A percentile compares a stretch with the other conserved stretches of the same genome.
phyloP scores from a whole-genome alignment of 2,113 vertebrate genomes.

The Sander vitreus region DNA sequence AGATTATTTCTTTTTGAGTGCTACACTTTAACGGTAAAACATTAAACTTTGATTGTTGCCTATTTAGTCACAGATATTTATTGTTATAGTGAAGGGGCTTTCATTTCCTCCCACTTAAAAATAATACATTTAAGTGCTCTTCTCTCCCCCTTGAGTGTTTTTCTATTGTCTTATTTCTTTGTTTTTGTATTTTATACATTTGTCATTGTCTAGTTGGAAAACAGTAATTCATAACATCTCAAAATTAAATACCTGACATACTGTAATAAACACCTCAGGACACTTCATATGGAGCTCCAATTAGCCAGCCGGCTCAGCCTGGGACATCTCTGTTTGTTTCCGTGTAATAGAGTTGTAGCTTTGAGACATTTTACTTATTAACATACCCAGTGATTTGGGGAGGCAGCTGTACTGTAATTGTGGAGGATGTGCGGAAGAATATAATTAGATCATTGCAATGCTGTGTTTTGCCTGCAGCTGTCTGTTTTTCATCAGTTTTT shows the following conservation, averaged over 20 bases:
- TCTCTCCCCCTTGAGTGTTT: too few relatives aligned
- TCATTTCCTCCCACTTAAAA: neutral
- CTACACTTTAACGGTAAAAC: too few relatives aligned
- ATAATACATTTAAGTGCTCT: neutral
- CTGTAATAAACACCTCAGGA: slow-evolving; percentile 5
- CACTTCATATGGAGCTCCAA: neutral
- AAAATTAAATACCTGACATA: slow-evolving; percentile 11
- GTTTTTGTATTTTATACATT: neutral
- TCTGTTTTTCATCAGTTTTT: slow-evolving; percentile 68
- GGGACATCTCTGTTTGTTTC: slow-evolving; percentile 16
- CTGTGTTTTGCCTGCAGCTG: slow-evolving; percentile 73
- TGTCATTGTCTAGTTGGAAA: neutral
- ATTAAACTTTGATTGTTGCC: neutral
- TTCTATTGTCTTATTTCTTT: neutral
- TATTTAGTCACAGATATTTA: neutral
- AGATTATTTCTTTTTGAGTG: neutral
- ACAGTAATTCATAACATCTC: neutral
- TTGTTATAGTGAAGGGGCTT: neutral
- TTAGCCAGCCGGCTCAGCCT: slow-evolving; percentile 13
- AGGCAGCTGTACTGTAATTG: slow-evolving; percentile 77
- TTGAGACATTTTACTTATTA: slow-evolving; percentile 61
- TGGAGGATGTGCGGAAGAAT: slow-evolving; percentile 79
- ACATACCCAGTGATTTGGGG: slow-evolving; percentile 63
- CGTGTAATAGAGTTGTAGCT: slow-evolving; percentile 33
- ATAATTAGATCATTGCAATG: slow-evolving; percentile 80